A percentile compares a stretch with the other conserved stretches of the same genome.
Conservation (phyloP, 2,113 vertebrate species). For the Prinia subflava region DNA sequence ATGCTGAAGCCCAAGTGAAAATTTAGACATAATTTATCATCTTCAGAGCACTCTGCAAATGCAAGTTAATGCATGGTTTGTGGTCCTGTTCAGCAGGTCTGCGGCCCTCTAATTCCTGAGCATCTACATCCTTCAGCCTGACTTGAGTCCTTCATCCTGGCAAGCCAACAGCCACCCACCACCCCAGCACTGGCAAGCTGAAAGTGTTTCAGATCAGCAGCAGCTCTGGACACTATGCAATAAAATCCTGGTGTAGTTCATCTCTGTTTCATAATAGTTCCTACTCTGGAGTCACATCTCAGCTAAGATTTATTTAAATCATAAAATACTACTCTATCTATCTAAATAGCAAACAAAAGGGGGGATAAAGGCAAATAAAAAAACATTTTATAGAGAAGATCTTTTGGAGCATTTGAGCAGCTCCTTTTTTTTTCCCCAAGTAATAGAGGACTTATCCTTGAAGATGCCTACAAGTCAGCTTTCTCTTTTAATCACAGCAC, state of each 20-base stretch:
- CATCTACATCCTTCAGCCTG: neutral
- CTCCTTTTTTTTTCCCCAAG: neutral
- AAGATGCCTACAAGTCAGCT: neutral
- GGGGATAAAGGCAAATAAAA: neutral
- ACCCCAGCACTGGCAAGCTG: neutral
- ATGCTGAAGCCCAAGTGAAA: neutral
- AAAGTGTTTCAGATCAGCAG: neutral
- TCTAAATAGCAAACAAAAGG: neutral
- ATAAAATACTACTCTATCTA: neutral
- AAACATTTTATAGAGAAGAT: neutral
- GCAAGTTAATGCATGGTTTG: neutral
- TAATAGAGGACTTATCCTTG: neutral
- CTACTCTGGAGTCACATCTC: neutral
- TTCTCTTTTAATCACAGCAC: neutral
- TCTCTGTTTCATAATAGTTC: neutral
- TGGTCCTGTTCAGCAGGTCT: neutral
- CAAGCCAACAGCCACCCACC: neutral
- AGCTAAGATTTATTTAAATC: neutral
- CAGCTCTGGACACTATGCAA: neutral
- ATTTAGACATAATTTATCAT: neutral
- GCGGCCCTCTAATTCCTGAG: neutral
- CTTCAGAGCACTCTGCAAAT: neutral
- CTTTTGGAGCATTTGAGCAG: neutral
- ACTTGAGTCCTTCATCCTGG: neutral
- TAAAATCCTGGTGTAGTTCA: neutral